These are phyloP conservation scores for Lucilia cuprina DNA, from an alignment of 1,140 invertebrate genomes.

Conservation along the genomic window DNA sequence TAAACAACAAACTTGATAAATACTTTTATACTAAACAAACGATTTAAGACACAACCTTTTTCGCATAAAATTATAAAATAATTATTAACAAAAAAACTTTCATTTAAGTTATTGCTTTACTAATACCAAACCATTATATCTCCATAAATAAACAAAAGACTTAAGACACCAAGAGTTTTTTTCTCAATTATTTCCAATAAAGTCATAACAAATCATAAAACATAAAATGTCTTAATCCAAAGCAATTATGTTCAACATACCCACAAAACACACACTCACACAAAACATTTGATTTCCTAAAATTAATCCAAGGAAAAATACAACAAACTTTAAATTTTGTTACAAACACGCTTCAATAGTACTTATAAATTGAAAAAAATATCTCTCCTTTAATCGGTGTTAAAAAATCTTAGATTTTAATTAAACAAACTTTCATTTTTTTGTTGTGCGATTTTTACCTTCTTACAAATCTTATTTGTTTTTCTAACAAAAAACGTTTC, in stretches of 20 bases:
- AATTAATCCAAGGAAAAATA: not conserved
- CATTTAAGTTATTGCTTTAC: no score
- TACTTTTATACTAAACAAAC: not conserved
- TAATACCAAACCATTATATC: no score
- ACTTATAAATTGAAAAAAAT: not conserved
- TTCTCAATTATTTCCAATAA: not conserved
- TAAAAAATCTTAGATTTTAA: slow-evolving; percentile 13
- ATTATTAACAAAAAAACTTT: no score
- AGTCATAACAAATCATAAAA: not conserved
- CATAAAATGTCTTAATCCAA: not conserved
- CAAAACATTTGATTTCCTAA: not conserved
- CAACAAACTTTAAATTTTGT: not conserved
- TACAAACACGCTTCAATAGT: not conserved
- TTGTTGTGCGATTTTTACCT: not conserved
- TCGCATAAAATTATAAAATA: not conserved
- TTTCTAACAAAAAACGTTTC: not conserved
- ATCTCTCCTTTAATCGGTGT: not conserved
- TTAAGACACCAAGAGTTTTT: no score
- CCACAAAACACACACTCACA: not conserved
- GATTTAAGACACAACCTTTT: not conserved
- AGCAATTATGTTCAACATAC: not conserved
- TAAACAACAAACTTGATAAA: no score
- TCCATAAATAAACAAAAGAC: no score
- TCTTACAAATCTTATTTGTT: not conserved
- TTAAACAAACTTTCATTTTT: slow-evolving; percentile 11